Percentiles rank a stretch among this genome's conserved stretches.
These are phyloP conservation scores for Lontra canadensis DNA, from an alignment of 2,113 vertebrate genomes.

Conservation along the genomic window DNA sequence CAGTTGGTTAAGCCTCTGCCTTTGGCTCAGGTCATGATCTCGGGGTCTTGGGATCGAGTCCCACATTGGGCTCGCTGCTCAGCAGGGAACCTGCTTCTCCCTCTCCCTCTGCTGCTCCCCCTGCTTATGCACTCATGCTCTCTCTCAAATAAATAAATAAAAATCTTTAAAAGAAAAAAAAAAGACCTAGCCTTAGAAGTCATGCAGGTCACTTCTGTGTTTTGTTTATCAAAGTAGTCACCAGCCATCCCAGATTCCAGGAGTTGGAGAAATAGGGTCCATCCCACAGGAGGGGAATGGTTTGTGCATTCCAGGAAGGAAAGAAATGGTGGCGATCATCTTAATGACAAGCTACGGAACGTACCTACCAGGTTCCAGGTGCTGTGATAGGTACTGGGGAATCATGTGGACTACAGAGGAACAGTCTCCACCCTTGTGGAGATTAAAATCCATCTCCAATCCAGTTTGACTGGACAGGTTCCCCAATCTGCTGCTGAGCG, in stretches of 20 bases:
- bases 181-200: not conserved
- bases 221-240: not conserved
- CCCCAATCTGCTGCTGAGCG: not conserved
- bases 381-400: not conserved
- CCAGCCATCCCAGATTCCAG: not conserved
- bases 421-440: not conserved
- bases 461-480: not conserved
- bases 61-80: no score
- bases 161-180: no score
- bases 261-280: not conserved
- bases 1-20: no score
- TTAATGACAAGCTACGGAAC: not conserved
- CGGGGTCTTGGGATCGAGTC: no score
- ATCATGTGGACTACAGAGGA: not conserved
- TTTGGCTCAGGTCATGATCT: no score
- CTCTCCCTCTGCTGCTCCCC: no score
- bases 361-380: not conserved
- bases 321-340: not conserved
- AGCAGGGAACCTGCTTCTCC: no score
- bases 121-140: no score
- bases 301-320: not conserved
- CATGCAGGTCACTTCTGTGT: not conserved
- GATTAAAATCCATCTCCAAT: not conserved
- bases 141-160: no score
- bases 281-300: not conserved